Evolutionary conservation across 2,113 vertebrate species (phyloP).

Genomic region (Lophochroa leadbeateri): DNA sequence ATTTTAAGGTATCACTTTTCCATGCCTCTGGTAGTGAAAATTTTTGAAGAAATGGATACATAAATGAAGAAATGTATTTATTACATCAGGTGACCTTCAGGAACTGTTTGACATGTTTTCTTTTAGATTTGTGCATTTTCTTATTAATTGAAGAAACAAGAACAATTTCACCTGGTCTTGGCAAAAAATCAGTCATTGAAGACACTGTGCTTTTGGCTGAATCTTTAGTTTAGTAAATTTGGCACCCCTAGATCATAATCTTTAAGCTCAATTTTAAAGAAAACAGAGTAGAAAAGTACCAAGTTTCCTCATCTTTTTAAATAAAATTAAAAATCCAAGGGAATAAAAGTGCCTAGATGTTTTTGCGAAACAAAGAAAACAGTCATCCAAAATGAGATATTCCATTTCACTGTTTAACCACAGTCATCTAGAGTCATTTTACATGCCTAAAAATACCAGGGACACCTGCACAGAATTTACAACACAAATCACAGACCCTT

Average conservation of each 20-base stretch:
- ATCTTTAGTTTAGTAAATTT: not conserved
- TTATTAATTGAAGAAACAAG: not conserved
- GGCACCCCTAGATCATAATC: not conserved
- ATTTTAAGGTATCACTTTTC: not conserved
- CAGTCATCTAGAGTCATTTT: not conserved
- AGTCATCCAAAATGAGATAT: not conserved
- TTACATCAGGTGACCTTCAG: not conserved
- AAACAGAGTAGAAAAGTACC: not conserved
- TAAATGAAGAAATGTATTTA: not conserved
- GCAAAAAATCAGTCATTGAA: not conserved
- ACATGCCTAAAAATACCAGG: not conserved
- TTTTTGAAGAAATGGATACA: not conserved
- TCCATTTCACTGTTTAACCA: not conserved
- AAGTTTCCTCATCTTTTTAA: not conserved
- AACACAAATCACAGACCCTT: not conserved
- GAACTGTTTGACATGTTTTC: accelerated
- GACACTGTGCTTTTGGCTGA: not conserved
- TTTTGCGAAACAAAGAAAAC: not conserved
- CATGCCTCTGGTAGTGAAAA: not conserved
- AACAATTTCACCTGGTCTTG: not conserved
- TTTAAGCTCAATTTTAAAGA: not conserved
- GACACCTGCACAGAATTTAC: not conserved
- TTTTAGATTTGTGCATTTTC: not conserved
- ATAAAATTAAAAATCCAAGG: not conserved
- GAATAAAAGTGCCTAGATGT: not conserved